phyloP scores from a whole-genome alignment of 2,797 vertebrate genomes.

The Sibirionetta formosa region DNA sequence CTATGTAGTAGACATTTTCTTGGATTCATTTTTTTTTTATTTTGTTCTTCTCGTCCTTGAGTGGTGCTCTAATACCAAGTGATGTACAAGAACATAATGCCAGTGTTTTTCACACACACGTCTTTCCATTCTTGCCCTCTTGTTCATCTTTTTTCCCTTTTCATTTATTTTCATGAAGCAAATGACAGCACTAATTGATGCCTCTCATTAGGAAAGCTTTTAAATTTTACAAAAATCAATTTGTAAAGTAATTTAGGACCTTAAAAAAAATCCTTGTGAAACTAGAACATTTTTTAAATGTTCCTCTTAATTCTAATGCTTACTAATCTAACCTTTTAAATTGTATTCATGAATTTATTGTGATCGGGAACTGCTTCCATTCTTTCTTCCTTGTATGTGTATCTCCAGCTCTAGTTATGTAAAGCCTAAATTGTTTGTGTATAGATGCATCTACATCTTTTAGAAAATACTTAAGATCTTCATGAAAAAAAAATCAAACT shows the following conservation, averaged over 20 bases:
- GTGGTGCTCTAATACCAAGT: not conserved
- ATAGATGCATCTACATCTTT: not conserved
- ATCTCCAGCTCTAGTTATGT: not conserved
- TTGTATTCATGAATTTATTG: not conserved
- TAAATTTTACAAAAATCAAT: not conserved
- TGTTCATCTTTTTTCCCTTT: not conserved
- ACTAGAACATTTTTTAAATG: not conserved
- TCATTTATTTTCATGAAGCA: not conserved
- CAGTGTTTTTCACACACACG: not conserved
- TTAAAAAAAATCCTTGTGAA: not conserved
- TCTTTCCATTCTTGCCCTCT: not conserved
- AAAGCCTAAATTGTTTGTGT: not conserved
- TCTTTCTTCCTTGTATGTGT: not conserved
- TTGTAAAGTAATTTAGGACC: not conserved
- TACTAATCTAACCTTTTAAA: not conserved
- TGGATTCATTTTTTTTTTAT: not conserved
- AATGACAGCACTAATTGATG: not conserved
- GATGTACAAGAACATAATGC: not conserved
- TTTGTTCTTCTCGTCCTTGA: not conserved
- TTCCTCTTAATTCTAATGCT: not conserved
- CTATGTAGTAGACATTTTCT: not conserved
- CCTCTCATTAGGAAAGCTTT: not conserved
- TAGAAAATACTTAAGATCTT: not conserved
- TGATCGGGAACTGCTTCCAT: not conserved
- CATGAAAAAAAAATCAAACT: not conserved